Base-by-base conservation (phyloP, 2,888 invertebrate species). In the Athrips mouffetella region DNA sequence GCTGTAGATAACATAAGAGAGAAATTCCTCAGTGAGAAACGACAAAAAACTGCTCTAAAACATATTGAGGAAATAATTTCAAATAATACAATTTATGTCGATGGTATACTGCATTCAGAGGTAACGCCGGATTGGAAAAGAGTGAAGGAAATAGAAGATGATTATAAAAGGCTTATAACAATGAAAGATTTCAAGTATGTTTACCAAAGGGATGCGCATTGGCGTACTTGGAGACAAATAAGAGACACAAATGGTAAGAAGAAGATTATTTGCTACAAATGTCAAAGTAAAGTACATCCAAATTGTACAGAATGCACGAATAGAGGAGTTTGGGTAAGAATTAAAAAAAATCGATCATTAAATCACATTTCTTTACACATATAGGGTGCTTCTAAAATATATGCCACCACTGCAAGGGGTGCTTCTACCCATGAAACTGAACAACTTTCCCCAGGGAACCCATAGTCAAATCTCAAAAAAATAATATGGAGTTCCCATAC, bases 211-310 rank as follows among this genome's bases (percentile, higher is more conserved):
- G 78, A 70, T 49, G 52, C 60, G 1, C 57, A 61, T 48, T 84
- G 84, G 84, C 54, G 83, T 1, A 82, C 84, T 0, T 83, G 80
- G 81, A 55, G 82, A 13, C 59, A 63, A 50, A 62, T 80, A 1
- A 47, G 51, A 10, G 55, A 58, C 23, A 29, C 50, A 1, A 53
- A 59, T 6, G 65, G 56, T 23, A 57, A 49, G 1, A 50, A 56
- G 7, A 60, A 56, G 6, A 50, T 76, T 0, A 49, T 79, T 39
- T 67, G 59, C 48, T 83, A 81, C 47, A 73, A 57, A 55, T 79
- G 75, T 42, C 63, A 73, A 45, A 68, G 66, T 56, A 57, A 18
- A 13, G 25, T 65, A 1, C 51, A 52, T 18, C n/a, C 13, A 0
- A 66, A 66, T 15, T 61, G 61, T 46, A 64, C 60, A 1, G 57